Evolutionary conservation across 2,113 vertebrate species (phyloP).

Genomic region (Struthio camelus): DNA sequence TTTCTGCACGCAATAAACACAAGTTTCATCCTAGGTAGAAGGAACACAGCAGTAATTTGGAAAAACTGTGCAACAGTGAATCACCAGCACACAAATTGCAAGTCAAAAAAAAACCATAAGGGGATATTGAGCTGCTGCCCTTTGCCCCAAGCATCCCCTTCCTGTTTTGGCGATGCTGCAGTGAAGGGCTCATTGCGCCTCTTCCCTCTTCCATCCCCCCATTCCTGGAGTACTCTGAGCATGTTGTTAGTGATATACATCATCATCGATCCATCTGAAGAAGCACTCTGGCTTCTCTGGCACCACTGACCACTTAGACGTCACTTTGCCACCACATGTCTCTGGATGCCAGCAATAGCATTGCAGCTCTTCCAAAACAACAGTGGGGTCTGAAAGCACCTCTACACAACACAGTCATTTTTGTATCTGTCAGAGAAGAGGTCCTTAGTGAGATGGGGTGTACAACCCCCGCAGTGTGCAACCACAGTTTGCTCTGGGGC

Average conservation of each 20-base stretch:
- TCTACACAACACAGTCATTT: neutral
- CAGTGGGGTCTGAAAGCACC: neutral
- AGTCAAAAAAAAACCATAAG: neutral
- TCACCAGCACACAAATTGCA: neutral
- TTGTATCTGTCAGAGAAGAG: too few species aligned
- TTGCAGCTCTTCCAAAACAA: neutral
- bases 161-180: neutral
- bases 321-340: neutral
- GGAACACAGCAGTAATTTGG: neutral
- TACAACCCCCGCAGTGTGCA: neutral
- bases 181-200: neutral
- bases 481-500: neutral
- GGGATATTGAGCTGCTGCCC: neutral
- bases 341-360: neutral
- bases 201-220: neutral
- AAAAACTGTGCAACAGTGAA: neutral
- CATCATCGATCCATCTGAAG: neutral
- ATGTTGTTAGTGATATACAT: fast-evolving
- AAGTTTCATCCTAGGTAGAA: neutral
- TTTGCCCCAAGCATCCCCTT: neutral
- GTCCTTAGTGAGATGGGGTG: too few species aligned
- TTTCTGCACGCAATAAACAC: neutral
- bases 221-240: neutral
- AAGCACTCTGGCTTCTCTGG: neutral
- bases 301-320: too few species aligned